Percentiles rank a stretch among this genome's conserved stretches.
Conservation (phyloP, 1,140 invertebrate genomes). For the Geopemphigus sp. region DNA sequence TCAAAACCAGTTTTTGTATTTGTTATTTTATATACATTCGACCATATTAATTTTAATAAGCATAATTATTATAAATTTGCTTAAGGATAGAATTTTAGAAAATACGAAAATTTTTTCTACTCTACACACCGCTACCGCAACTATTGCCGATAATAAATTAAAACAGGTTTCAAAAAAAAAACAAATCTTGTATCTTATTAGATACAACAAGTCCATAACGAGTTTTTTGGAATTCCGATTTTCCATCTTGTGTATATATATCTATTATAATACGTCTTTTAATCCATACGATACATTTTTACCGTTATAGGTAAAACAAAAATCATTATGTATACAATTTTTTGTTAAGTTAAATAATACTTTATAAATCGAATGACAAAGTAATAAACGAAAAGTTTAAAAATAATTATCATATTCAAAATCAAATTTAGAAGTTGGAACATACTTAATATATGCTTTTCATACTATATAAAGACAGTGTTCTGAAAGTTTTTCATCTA, state of each 20-base stretch:
- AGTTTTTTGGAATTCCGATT: slow-evolving; percentile 40
- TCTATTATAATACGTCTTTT: background rate
- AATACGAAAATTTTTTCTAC: background rate
- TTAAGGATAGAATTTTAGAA: slow-evolving; percentile 26
- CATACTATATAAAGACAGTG: too few relatives aligned
- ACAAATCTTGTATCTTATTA: slow-evolving; percentile 20
- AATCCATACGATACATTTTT: background rate
- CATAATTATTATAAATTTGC: slow-evolving; percentile 21
- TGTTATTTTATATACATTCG: background rate
- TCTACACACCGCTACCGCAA: too few relatives aligned
- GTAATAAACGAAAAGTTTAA: too few relatives aligned
- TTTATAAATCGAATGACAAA: too few relatives aligned
- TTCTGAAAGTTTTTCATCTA: too few relatives aligned
- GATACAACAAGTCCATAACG: slow-evolving; percentile 9
- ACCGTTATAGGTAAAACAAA: slow-evolving; percentile 13
- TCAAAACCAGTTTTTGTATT: slow-evolving; percentile 15
- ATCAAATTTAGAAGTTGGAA: too few relatives aligned
- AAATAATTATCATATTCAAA: too few relatives aligned
- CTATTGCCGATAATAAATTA: slow-evolving; percentile 33
- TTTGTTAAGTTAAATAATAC: too few relatives aligned
- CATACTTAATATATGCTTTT: too few relatives aligned
- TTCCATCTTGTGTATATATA: slow-evolving; percentile 7
- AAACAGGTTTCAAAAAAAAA: slow-evolving; percentile 44
- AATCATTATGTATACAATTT: background rate
- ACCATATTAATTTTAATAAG: slow-evolving; percentile 4